Conservation (phyloP, 2,888 invertebrate species). For the Helicoverpa assulta region DNA sequence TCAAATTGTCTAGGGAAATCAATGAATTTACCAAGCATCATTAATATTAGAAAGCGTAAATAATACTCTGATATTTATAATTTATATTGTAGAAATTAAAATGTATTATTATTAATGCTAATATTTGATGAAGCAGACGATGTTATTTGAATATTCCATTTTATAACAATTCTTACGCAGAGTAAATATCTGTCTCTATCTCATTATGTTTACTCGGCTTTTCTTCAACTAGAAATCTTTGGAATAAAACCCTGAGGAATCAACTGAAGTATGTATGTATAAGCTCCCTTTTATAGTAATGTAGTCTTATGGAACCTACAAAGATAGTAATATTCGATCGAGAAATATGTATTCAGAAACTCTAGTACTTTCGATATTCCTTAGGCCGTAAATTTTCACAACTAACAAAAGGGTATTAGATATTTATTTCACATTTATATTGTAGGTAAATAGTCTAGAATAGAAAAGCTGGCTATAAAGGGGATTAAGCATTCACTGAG, state of each 20-base stretch:
- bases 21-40: conserved; percentile 4
- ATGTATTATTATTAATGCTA: conserved; percentile 16
- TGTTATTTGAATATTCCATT: conserved; percentile 34
- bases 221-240: conserved; percentile 37
- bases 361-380: too few species aligned
- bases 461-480: not conserved
- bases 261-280: conserved; percentile 16
- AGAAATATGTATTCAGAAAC: not conserved
- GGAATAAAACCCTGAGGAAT: conserved; percentile 24
- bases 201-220: conserved; percentile 26
- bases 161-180: conserved; percentile 14
- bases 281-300: conserved; percentile 11
- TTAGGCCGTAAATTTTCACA: not conserved
- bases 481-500: not conserved
- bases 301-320: not conserved
- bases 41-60: conserved; percentile 29
- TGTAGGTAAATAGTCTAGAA: not conserved
- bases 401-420: not conserved
- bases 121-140: conserved; percentile 40
- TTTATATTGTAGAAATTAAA: conserved; percentile 10
- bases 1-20: conserved; percentile 35
- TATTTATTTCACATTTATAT: not conserved
- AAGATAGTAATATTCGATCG: not conserved
- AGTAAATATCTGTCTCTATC: conserved; percentile 20
- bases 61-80: conserved; percentile 20